Evolutionary conservation across 2,888 invertebrate species (phyloP).

Genomic region (Dimorphilus gyrociliatus): DNA sequence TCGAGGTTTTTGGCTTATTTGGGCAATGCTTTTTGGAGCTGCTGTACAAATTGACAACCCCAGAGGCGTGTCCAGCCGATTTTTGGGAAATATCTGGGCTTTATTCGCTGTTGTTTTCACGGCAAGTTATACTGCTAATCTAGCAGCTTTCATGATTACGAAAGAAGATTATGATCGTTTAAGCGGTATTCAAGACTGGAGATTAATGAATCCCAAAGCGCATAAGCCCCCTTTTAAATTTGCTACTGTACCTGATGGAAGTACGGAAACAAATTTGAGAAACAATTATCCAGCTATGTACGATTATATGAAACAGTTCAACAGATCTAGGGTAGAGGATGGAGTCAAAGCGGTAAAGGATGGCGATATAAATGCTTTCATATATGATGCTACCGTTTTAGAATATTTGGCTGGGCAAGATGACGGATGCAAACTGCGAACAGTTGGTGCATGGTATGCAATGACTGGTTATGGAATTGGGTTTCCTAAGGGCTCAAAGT

Average conservation of each 20-base stretch:
- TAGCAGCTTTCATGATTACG: conserved; percentile 99
- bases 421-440: conserved; percentile 73
- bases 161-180: conserved; percentile 83
- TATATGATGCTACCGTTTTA: conserved; percentile 93
- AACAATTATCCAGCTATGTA: conserved; percentile 67
- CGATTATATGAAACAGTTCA: conserved; percentile 69
- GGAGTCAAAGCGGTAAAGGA: conserved; percentile 76
- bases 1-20: conserved; percentile 95
- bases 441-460: conserved; percentile 94
- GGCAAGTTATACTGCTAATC: conserved; percentile 97
- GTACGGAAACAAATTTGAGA: conserved; percentile 79
- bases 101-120: conserved; percentile 89
- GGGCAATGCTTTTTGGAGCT: conserved; percentile 96
- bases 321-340: conserved; percentile 63
- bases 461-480: conserved; percentile 95
- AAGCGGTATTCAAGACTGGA: conserved; percentile 62
- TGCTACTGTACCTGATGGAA: conserved; percentile 88
- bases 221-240: conserved; percentile 81
- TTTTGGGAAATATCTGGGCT: conserved; percentile 37
- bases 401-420: conserved; percentile 89
- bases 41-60: conserved; percentile 94
- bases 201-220: conserved; percentile 55
- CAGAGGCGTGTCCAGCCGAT: conserved; percentile 73
- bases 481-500: conserved; percentile 72
- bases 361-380: conserved; percentile 80